phyloP scores from a whole-genome alignment of 2,888 invertebrate species.

The Latrodectus hesperus region DNA sequence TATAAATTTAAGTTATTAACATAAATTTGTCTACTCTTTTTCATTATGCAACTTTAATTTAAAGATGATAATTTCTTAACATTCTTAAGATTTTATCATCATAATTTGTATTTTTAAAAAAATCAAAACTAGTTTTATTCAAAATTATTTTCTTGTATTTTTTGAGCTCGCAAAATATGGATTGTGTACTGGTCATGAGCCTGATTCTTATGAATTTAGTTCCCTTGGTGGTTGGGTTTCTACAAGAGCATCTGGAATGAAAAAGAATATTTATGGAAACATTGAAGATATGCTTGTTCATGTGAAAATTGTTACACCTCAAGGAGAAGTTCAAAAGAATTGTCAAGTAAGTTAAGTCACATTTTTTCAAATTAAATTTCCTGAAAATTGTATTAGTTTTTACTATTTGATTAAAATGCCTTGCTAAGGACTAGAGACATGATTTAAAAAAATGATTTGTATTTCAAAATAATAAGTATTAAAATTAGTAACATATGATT shows the following conservation, averaged over 20 bases:
- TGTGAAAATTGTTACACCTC: slow-evolving; percentile 88
- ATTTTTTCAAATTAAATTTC: no score
- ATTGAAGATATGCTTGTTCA: slow-evolving; percentile 96
- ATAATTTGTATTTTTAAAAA: background rate
- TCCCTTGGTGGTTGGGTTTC: slow-evolving; percentile 97
- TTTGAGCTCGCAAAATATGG: slow-evolving; percentile 82
- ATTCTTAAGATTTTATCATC: no score
- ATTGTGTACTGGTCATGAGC: slow-evolving; percentile 95
- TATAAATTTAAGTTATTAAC: no score
- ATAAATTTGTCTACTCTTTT: no score
- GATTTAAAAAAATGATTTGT: no score
- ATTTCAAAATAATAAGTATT: no score
- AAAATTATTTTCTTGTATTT: background rate
- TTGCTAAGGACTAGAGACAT: no score
- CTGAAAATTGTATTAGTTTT: no score
- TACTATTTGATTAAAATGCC: no score
- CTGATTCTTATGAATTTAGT: slow-evolving; percentile 97
- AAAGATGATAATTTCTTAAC: no score
- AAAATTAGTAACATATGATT: no score
- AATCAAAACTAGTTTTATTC: background rate
- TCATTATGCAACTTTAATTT: no score
- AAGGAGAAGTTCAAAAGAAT: slow-evolving; percentile 88
- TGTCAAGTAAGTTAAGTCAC: slow-evolving; percentile 76
- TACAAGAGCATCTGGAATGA: slow-evolving; percentile 98
- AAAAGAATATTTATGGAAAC: slow-evolving; percentile 98